These are phyloP conservation scores for Neolamprologus kungweensis DNA, from an alignment of 2,113 vertebrate species.

Conservation along the genomic window DNA sequence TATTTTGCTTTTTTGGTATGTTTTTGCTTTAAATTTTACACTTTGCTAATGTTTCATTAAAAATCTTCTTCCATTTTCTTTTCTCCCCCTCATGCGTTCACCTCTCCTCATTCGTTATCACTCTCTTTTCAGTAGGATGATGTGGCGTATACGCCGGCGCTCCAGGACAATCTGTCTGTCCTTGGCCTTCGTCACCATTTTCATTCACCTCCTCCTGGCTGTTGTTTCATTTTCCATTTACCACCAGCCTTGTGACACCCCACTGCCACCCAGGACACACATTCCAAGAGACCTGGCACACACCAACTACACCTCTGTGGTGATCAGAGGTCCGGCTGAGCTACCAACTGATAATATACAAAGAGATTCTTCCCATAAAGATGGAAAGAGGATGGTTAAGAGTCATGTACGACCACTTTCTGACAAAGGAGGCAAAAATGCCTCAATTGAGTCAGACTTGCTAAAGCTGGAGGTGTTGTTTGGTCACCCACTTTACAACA, in stretches of 20 bases:
- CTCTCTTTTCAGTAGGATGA: conserved; percentile 24
- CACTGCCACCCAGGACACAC: not conserved
- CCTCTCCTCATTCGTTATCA: not conserved
- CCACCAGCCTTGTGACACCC: conserved; percentile 28
- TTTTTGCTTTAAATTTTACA: not conserved
- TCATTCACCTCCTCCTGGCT: conserved; percentile 67
- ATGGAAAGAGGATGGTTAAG: not conserved
- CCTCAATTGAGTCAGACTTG: not conserved
- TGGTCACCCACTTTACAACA: conserved; percentile 73
- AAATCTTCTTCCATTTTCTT: not conserved
- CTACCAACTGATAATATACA: not conserved
- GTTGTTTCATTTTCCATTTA: conserved; percentile 36
- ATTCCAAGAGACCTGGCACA: not conserved
- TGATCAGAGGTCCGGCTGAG: not conserved
- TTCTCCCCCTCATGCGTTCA: not conserved
- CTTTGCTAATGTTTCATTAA: not conserved
- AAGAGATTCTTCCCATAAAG: not conserved
- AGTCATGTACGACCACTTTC: not conserved
- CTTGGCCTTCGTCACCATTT: conserved; percentile 62
- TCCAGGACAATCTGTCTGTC: conserved; percentile 64
- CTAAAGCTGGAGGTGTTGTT: conserved; percentile 72
- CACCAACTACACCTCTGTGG: not conserved
- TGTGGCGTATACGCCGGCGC: conserved; percentile 54
- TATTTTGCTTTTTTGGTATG: not conserved
- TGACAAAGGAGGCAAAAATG: not conserved